Evolutionary conservation across 2,113 vertebrate genomes (phyloP).

Genomic region (Anser cygnoides): DNA sequence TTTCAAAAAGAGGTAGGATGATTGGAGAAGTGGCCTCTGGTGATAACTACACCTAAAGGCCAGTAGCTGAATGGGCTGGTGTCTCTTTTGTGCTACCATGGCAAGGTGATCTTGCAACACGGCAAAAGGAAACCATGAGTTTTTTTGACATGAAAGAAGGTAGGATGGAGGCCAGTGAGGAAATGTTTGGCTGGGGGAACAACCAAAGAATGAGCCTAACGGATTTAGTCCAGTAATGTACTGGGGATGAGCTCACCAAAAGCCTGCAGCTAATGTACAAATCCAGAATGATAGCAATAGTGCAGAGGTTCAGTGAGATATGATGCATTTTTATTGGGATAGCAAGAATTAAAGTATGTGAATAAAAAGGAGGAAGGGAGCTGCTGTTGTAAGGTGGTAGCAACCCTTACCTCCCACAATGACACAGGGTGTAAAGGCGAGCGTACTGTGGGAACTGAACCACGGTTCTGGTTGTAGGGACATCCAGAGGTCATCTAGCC

Average conservation of each 20-base stretch:
- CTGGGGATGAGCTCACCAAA: neutral
- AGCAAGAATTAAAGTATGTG: neutral
- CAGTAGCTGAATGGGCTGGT: neutral
- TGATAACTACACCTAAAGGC: neutral
- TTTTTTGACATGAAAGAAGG: neutral
- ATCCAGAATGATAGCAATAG: neutral
- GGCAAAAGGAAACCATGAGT: neutral
- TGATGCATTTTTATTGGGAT: neutral
- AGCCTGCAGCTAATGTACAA: neutral
- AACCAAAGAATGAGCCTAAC: neutral
- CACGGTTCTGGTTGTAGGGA: neutral
- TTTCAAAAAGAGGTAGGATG: neutral
- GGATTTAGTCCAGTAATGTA: neutral
- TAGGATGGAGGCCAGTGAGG: neutral
- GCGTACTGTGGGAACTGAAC: neutral
- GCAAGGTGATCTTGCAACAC: fast-evolving
- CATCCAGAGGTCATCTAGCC: neutral
- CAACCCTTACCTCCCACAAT: neutral
- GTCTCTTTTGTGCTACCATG: neutral
- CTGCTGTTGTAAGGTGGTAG: neutral
- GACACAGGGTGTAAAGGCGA: neutral
- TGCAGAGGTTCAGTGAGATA: neutral
- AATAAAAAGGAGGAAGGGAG: neutral
- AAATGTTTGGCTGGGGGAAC: neutral
- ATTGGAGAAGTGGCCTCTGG: neutral